phyloP scores from a whole-genome alignment of 2,888 invertebrate genomes.

The Synergus gifuensis region DNA sequence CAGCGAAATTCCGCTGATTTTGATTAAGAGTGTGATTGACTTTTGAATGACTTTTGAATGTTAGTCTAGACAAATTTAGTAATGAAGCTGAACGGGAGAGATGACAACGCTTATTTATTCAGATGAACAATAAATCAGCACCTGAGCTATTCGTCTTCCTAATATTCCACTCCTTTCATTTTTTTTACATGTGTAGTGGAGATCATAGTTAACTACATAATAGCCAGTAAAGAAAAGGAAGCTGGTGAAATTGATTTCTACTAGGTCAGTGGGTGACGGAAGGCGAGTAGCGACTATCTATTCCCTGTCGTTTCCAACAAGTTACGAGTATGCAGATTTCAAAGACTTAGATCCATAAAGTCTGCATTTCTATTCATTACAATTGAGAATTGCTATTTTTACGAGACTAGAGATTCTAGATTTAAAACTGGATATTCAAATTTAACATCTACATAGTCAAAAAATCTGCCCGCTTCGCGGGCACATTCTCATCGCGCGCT shows the following conservation, averaged over 20 bases:
- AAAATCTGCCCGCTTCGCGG: too few relatives aligned
- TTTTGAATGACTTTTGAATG: too few relatives aligned
- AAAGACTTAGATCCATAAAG: not conserved
- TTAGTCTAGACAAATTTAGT: not conserved
- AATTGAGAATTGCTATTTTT: not conserved
- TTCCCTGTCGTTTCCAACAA: constrained; percentile 18
- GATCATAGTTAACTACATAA: constrained; percentile 5
- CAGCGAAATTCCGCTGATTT: too few relatives aligned
- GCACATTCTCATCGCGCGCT: too few relatives aligned
- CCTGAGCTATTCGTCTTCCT: not conserved
- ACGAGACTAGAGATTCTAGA: not conserved
- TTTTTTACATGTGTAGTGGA: not conserved
- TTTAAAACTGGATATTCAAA: too few relatives aligned
- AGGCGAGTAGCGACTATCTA: constrained; percentile 47
- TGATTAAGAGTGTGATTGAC: too few relatives aligned
- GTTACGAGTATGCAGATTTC: constrained; percentile 34
- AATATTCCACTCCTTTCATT: not conserved
- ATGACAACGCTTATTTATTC: not conserved
- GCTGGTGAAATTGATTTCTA: constrained; percentile 68
- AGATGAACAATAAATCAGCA: not conserved
- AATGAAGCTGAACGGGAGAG: not conserved
- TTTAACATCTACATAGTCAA: too few relatives aligned
- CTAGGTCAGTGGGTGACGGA: constrained; percentile 71
- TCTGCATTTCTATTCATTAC: not conserved
- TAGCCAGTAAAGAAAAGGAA: constrained; percentile 44